Percentiles rank a stretch among this genome's conserved stretches.
These are phyloP conservation scores for Dolichallabes microphthalmus DNA, from an alignment of 2,113 vertebrate species.

Conservation along the genomic window DNA sequence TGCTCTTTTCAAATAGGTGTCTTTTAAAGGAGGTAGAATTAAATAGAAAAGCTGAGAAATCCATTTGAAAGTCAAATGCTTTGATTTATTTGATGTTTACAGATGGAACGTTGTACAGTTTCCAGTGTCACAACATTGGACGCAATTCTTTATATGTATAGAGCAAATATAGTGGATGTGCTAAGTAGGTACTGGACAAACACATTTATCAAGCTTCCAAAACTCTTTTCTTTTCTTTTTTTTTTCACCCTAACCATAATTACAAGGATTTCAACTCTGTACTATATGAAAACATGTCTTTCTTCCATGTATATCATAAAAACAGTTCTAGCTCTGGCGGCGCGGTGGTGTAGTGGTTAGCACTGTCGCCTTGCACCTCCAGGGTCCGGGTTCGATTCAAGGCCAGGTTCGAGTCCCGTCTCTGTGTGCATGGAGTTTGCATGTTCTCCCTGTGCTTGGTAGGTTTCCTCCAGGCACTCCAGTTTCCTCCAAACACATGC, in stretches of 20 bases:
- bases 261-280: not conserved
- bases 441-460: too few relatives aligned
- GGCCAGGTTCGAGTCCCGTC: too few relatives aligned
- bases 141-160: too few relatives aligned
- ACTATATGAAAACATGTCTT: not conserved
- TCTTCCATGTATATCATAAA: not conserved
- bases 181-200: not conserved
- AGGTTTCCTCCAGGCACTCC: too few relatives aligned
- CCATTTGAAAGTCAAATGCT: not conserved
- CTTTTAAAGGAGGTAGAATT: not conserved
- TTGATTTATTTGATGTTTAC: conserved; percentile 1
- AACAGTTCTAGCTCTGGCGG: not conserved
- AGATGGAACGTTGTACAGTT: not conserved
- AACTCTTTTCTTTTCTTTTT: not conserved
- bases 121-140: not conserved
- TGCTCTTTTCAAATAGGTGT: too few relatives aligned
- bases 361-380: too few relatives aligned
- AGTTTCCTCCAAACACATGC: too few relatives aligned
- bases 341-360: too few relatives aligned
- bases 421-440: too few relatives aligned
- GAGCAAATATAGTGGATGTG: not conserved
- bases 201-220: not conserved
- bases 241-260: not conserved
- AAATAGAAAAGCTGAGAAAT: not conserved
- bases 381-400: too few relatives aligned